Evolutionary conservation across 2,113 vertebrate genomes (phyloP), one percentile per base, ranked within the genome.

Genomic region (Embiotoca jacksoni): DNA sequence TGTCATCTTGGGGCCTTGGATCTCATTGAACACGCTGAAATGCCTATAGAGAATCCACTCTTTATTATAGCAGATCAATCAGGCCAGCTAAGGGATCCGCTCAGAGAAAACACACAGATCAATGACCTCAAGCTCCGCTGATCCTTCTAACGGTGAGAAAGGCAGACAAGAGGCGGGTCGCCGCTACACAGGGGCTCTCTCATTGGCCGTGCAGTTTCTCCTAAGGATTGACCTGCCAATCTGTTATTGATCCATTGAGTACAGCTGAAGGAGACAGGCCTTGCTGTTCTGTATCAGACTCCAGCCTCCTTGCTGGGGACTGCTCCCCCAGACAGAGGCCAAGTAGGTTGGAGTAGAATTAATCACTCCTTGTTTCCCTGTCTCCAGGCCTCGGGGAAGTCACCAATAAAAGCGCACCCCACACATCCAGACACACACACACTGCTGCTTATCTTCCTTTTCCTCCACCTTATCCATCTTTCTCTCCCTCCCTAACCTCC

Each of bases 291-390:
- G 67, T 72, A 63, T 83, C n/a, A 3, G 57, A 74, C 86, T 80
- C 35, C 59, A 72, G 67, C 71, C 70, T 77, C 49, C 58, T 74
- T 86, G 78, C 71, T 72, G 58, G 76, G 75, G 86, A 80, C 64
- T 47, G 75, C 65, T 82, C 78, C 71, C 81, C 76, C 75, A 82
- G 71, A 85, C 80, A 69, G 66, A 91, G 59, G 83, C 76, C 81
- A 87, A 89, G 85, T 73, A 87, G 88, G 88, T 82, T 84, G 86
- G 85, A 90, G 88, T 81, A 80, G 82, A 92, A 94, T 94, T 91
- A 93, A 94, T 95, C 90, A 94, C 84, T 89, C 82, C 86, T 87
- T 89, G 87, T 92, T 93, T 89, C 67, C 71, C 71, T 89, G 89
- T 91, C 92, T 91, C 53, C 52, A 30, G 65, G 84, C 82, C 78